A percentile compares a stretch with the other conserved stretches of the same genome.
Conservation (phyloP, 2,888 invertebrate genomes). For the Gryllus longicercus region DNA sequence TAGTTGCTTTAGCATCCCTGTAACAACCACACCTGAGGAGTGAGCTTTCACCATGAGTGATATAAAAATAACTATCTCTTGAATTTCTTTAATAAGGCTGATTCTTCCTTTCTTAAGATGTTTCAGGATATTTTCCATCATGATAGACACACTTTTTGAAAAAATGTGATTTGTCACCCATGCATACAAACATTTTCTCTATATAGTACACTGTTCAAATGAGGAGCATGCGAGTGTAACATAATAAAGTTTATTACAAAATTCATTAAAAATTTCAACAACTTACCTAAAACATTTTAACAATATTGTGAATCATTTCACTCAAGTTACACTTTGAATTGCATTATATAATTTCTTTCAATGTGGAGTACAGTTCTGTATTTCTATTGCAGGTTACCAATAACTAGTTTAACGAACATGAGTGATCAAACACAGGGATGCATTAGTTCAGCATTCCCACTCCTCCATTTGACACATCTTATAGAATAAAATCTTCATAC, state of each 20-base stretch:
- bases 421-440: slow-evolving; percentile 4
- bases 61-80: slow-evolving; percentile 17
- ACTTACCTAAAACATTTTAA: slow-evolving; percentile 3
- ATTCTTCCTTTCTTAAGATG: background rate
- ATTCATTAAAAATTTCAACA: slow-evolving; percentile 11
- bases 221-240: background rate
- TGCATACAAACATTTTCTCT: background rate
- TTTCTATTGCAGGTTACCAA: no score
- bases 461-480: slow-evolving; percentile 9
- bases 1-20: slow-evolving; percentile 17
- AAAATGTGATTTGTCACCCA: background rate
- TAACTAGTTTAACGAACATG: background rate
- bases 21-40: background rate
- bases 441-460: background rate
- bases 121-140: background rate
- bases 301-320: background rate
- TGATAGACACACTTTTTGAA: background rate
- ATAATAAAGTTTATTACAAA: slow-evolving; percentile 17
- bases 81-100: background rate
- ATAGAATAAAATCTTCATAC: background rate
- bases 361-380: no score
- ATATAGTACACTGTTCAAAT: background rate
- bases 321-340: background rate
- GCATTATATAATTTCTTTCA: no score
- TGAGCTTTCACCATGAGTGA: slow-evolving; percentile 17